Conservation (phyloP, 2,888 invertebrate species). For the Polylopha cassiicola region DNA sequence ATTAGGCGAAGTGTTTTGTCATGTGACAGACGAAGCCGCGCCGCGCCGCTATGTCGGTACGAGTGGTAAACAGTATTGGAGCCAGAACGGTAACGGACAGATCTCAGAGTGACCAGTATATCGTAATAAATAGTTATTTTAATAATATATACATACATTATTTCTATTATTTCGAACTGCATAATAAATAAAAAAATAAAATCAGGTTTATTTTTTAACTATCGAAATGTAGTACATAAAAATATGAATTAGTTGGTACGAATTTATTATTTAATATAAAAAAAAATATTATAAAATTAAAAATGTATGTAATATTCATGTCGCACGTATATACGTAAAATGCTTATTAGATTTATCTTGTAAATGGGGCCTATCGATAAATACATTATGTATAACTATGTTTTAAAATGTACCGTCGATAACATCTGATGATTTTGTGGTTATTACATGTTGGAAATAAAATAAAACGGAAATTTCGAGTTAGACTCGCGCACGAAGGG, state of each 20-base stretch:
- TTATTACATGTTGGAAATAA: too few species aligned
- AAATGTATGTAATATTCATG: constrained; percentile 41
- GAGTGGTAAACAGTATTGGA: constrained; percentile 48
- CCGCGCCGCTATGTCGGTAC: too few species aligned
- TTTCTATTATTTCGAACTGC: constrained; percentile 51
- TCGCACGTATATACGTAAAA: constrained; percentile 67
- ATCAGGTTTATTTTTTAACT: constrained; percentile 44
- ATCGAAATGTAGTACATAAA: constrained; percentile 31
- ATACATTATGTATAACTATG: constrained; percentile 14
- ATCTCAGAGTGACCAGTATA: constrained; percentile 75
- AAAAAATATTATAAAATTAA: constrained; percentile 25
- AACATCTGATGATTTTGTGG: too few species aligned
- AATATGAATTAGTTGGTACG: constrained; percentile 61
- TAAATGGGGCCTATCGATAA: constrained; percentile 21
- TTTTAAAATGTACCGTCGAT: too few species aligned
- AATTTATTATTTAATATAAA: constrained; percentile 63
- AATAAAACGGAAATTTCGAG: too few species aligned
- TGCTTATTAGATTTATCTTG: constrained; percentile 39
- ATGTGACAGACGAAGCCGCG: too few species aligned
- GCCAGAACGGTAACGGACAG: constrained; percentile 60
- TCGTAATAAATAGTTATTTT: constrained; percentile 35
- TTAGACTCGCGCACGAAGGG: too few species aligned
- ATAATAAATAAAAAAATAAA: constrained; percentile 38
- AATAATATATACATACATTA: constrained; percentile 34
- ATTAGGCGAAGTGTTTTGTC: too few species aligned